These are phyloP conservation scores for Pentamera pediparva DNA, from an alignment of 53 echinoderm and acorn worm genomes.

Conservation along the genomic window DNA sequence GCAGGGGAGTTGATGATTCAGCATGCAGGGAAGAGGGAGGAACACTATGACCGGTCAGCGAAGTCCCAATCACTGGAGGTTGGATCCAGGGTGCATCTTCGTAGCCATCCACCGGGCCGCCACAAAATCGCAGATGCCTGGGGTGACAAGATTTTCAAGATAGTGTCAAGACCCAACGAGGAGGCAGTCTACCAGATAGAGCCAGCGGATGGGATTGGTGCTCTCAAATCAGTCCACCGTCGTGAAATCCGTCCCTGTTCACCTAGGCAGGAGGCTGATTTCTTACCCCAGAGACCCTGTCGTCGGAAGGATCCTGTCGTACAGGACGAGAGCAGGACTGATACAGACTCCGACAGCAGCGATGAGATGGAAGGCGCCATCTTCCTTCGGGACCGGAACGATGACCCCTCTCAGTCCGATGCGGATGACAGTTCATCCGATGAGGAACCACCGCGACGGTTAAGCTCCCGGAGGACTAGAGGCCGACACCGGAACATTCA, in stretches of 20 bases:
- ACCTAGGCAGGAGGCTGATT: too few species aligned
- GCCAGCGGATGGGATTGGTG: slow-evolving; percentile 10
- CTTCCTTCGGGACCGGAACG: background rate
- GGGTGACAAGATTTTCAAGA: background rate
- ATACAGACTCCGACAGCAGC: background rate
- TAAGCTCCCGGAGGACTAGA: too few species aligned
- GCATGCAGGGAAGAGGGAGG: slow-evolving; percentile 9
- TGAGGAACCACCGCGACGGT: too few species aligned
- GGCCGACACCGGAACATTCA: background rate
- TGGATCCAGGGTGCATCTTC: slow-evolving; percentile 30
- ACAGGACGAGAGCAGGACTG: background rate
- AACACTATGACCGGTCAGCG: slow-evolving; percentile 6
- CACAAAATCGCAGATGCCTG: slow-evolving; percentile 47
- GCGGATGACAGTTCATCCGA: too few species aligned
- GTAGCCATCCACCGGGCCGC: slow-evolving; percentile 31
- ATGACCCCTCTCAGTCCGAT: too few species aligned
- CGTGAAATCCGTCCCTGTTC: slow-evolving; percentile 8
- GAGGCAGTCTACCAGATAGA: slow-evolving; percentile 15
- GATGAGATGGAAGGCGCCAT: background rate
- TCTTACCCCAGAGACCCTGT: too few species aligned
- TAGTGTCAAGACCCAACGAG: slow-evolving; percentile 21
- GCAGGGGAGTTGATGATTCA: slow-evolving; percentile 25
- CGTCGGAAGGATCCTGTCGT: too few species aligned
- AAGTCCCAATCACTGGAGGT: slow-evolving; percentile 6
- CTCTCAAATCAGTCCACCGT: background rate